These are phyloP conservation scores for Neoscelio sp. DNA, from an alignment of 2,888 invertebrate genomes.

Conservation along the genomic window DNA sequence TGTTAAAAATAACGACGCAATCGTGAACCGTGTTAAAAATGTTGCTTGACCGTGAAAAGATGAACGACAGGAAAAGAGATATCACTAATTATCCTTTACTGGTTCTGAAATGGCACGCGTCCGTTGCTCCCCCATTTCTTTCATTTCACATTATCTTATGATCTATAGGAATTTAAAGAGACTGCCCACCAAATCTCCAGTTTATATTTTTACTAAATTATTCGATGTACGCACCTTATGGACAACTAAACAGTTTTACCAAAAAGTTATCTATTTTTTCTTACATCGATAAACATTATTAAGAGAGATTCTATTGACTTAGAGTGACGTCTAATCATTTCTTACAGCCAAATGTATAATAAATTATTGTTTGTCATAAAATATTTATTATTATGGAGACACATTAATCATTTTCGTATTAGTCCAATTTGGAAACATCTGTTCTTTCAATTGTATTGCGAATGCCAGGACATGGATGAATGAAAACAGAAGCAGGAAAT, in stretches of 20 bases:
- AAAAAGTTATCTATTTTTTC: too few species aligned
- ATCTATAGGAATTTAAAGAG: conserved; percentile 61
- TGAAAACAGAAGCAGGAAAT: conserved; percentile 71
- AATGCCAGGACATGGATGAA: conserved; percentile 4
- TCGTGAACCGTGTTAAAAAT: conserved; percentile 22
- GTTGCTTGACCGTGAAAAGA: conserved; percentile 52
- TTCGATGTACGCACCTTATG: too few species aligned
- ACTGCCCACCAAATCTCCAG: conserved; percentile 11
- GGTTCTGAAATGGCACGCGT: conserved; percentile 69
- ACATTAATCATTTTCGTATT: conserved; percentile 17
- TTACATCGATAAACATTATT: too few species aligned
- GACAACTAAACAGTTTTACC: too few species aligned
- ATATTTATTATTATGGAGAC: neutral
- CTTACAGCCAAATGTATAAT: neutral
- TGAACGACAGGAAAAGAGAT: conserved; percentile 71
- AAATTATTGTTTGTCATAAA: conserved; percentile 3
- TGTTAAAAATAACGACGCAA: neutral
- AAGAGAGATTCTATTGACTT: too few species aligned
- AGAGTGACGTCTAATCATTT: too few species aligned
- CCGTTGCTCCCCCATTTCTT: conserved; percentile 70
- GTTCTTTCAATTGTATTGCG: conserved; percentile 66
- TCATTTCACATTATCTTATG: conserved; percentile 58
- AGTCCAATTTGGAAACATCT: conserved; percentile 70
- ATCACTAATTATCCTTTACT: conserved; percentile 72
- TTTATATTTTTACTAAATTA: too few species aligned